A percentile compares a stretch with the other conserved stretches of the same genome.
Conservation (phyloP, 2,888 invertebrate genomes). For the Lacanobia oleracea region DNA sequence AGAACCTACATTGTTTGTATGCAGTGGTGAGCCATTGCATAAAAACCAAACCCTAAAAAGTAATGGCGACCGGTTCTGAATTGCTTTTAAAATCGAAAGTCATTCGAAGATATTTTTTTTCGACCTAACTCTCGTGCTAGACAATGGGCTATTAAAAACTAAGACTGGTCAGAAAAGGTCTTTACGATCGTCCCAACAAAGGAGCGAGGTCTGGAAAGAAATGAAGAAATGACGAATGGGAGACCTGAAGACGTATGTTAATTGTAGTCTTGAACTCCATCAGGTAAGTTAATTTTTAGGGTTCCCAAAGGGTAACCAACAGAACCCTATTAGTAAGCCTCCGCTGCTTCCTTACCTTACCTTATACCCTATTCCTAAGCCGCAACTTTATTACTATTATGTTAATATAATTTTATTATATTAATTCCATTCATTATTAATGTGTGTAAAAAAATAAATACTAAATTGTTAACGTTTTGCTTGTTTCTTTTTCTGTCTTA, state of each 20-base stretch:
- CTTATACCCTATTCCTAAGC: no score
- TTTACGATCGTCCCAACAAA: constrained; percentile 10
- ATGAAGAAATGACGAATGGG: constrained; percentile 15
- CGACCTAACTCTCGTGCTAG: constrained; percentile 27
- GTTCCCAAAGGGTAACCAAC: no score
- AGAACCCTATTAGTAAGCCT: no score
- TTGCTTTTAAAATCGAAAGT: constrained; percentile 37
- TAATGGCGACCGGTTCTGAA: neutral
- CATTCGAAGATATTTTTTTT: constrained; percentile 20
- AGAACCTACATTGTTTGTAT: no score
- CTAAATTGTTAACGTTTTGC: no score
- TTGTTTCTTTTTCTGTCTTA: no score
- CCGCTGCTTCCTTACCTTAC: no score
- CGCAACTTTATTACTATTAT: no score
- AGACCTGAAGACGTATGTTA: constrained; percentile 13
- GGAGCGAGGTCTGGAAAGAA: neutral
- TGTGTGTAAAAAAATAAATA: no score
- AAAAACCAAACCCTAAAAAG: neutral
- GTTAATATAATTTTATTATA: no score
- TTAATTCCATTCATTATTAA: no score
- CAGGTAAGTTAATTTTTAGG: neutral
- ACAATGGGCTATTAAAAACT: constrained; percentile 47
- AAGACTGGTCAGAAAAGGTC: neutral
- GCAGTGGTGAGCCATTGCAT: no score
- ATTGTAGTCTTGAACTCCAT: constrained; percentile 5